These are phyloP conservation scores for Eueides isabella DNA, from an alignment of 1,140 invertebrate genomes.

Conservation along the genomic window DNA sequence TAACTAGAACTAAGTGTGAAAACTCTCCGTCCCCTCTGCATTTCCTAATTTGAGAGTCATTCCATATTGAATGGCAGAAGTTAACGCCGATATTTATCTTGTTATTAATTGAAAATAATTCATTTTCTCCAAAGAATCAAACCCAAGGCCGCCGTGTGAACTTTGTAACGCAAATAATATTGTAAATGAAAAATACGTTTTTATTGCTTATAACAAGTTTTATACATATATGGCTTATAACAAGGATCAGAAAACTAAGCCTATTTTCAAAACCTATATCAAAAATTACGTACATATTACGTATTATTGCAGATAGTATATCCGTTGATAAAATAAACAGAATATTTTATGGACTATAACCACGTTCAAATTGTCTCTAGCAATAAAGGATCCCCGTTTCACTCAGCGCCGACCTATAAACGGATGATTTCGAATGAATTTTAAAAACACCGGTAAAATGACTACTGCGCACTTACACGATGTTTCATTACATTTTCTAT, in stretches of 20 bases:
- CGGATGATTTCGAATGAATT: conserved; percentile 10
- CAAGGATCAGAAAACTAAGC: neutral
- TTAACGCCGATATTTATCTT: no score
- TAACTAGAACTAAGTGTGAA: neutral
- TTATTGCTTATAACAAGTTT: no score
- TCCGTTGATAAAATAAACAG: conserved; percentile 6
- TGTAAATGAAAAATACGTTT: no score
- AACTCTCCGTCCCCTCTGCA: no score
- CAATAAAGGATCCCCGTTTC: neutral
- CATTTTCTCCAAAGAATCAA: no score
- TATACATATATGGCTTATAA: no score
- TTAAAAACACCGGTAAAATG: neutral
- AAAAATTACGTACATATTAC: neutral
- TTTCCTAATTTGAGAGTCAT: no score
- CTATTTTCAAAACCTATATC: neutral
- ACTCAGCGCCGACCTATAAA: neutral
- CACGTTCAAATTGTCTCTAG: conserved; percentile 4
- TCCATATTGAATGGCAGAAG: no score
- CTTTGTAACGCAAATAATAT: no score
- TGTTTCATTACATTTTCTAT: conserved; percentile 2
- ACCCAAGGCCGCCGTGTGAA: no score
- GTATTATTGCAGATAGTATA: neutral
- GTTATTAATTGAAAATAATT: no score
- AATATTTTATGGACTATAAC: conserved; percentile 6
- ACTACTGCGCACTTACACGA: neutral